These are phyloP conservation scores for Dasypus novemcinctus DNA, from an alignment of 2,113 vertebrate genomes.

Conservation along the genomic window DNA sequence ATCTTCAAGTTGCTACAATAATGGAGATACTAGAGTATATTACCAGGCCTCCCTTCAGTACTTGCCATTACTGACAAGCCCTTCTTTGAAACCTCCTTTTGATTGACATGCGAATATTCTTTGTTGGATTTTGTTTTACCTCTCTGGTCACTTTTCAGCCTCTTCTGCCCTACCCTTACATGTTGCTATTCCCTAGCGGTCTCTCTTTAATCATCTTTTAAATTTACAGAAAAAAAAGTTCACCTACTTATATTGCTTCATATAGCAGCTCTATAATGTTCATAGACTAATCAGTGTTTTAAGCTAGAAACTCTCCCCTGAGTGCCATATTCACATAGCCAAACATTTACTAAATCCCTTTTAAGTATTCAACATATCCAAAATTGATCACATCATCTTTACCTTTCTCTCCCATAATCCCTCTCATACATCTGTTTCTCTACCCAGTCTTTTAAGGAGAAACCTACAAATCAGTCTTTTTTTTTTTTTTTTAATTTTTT, in stretches of 20 bases:
- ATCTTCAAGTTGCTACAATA: background rate
- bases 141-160: background rate
- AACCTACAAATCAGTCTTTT: constrained; percentile 36
- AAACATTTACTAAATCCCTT: background rate
- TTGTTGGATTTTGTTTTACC: background rate
- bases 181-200: background rate
- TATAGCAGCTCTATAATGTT: background rate
- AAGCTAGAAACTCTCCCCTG: background rate
- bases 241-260: background rate
- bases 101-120: background rate
- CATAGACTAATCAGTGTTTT: background rate
- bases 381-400: background rate
- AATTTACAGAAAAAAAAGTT: background rate
- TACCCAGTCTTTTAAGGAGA: constrained; percentile 18
- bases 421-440: constrained; percentile 11
- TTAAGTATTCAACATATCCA: background rate
- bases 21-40: background rate
- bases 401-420: background rate
- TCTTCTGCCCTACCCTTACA: background rate
- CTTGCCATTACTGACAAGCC: background rate
- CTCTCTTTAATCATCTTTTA: background rate
- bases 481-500: too few species aligned
- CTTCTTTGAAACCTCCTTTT: background rate
- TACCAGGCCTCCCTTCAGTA: background rate
- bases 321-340: background rate